Evolutionary conservation across 2,888 invertebrate genomes (phyloP).

Genomic region (Atherix ibis): DNA sequence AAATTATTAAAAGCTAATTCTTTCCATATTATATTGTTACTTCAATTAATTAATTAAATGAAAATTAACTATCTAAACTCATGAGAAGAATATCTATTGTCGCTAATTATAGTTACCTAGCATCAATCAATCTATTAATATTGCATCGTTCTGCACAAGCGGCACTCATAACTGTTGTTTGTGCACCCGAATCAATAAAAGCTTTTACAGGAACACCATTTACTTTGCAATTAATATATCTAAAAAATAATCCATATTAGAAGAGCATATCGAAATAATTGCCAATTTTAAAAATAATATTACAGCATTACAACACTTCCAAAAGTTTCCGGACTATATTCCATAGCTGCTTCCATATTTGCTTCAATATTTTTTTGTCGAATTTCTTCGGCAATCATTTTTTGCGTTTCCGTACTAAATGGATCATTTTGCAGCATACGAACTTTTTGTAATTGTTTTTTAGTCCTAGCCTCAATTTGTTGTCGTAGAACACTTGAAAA

Average conservation of each 20-base stretch:
- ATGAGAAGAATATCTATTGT: no score
- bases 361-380: conserved; percentile 91
- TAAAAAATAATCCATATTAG: conserved; percentile 11
- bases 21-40: not conserved
- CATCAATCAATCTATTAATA: conserved; percentile 78
- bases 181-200: conserved; percentile 95
- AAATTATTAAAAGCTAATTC: not conserved
- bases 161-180: conserved; percentile 96
- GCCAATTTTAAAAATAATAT: conserved; percentile 4
- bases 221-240: conserved; percentile 87
- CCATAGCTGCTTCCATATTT: conserved; percentile 98
- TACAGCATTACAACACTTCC: conserved; percentile 93
- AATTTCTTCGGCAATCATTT: conserved; percentile 90
- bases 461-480: conserved; percentile 66
- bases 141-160: conserved; percentile 89
- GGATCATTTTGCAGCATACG: conserved; percentile 88
- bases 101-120: no score
- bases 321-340: conserved; percentile 96
- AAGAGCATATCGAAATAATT: not conserved
- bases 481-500: conserved; percentile 66
- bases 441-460: conserved; percentile 66
- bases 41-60: not conserved
- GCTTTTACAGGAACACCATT: conserved; percentile 96
- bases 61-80: no score
- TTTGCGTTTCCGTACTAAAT: conserved; percentile 89